Evolutionary conservation across 2,797 vertebrate genomes (phyloP), one percentile per base, ranked within the genome.

Genomic region (Melanotaenia maccullochi): DNA sequence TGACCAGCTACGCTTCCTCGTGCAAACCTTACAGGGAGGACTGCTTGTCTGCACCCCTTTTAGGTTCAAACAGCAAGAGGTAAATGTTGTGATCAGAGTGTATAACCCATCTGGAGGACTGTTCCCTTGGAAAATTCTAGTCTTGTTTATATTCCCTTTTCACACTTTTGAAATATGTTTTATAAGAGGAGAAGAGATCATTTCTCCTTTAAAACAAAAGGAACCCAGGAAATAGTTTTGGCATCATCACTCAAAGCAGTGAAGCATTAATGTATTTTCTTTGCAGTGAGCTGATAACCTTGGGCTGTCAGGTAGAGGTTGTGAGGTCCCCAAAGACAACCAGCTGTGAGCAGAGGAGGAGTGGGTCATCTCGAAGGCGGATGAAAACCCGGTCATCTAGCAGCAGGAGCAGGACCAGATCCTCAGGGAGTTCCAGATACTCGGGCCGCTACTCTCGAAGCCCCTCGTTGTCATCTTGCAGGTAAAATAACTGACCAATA

Each of bases 1-100:
- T 98, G 88, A 97, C 95, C 88, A 99, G 97, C 93, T 98, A 96
- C 80, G 94, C 95, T 42, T 99, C 97, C 73, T 93, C 95, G 79
- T 95, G 94, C 90, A 98, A 96, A 92, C 94, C 94, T 32, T 84
- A 87, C 61, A 75, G 90, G 77, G 95, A 96, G 81, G 93, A 92
- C 58, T 81, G 93, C 82, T 88, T 94, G 84, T 93, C 90, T 38
- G 77, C 85, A 4, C 66, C 78, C 18, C 14, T 90, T 60, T 85
- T 90, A 85, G 81, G 64, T 64, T 69, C 85, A 65, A 92, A 79
- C n/a, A 22, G 77, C 72, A 93, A 87, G 74, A 92, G 94, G 94
- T 96, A 81, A 87, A 67, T 54, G 42, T 89, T 63, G 9, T 63
- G 51, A 76, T 76, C 13, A 51, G 22, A 14, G 35, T 68, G 36